phyloP scores from a whole-genome alignment of 1,140 invertebrate genomes.

The Megalonaias nervosa region DNA sequence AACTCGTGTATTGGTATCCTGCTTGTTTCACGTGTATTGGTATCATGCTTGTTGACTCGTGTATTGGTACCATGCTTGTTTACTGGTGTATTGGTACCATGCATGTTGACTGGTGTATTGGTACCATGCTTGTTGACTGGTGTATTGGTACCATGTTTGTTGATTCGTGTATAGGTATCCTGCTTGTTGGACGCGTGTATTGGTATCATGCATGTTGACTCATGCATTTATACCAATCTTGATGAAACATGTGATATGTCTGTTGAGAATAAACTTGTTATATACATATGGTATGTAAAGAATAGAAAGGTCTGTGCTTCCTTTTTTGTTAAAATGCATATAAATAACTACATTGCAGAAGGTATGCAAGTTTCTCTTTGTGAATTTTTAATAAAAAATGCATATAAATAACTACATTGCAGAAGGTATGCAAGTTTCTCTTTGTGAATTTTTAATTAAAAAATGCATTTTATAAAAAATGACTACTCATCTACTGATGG shows the following conservation, averaged over 20 bases:
- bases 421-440: neutral
- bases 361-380: neutral
- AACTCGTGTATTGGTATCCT: too few relatives aligned
- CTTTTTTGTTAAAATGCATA: neutral
- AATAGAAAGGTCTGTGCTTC: neutral
- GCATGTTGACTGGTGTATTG: too few relatives aligned
- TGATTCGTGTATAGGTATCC: neutral
- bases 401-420: conserved; percentile 1
- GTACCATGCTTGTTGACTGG: too few relatives aligned
- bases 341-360: neutral
- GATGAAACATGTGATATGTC: conserved; percentile 8
- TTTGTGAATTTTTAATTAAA: neutral
- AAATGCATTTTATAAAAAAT: too few relatives aligned
- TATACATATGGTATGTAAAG: conserved; percentile 1
- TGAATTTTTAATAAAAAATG: neutral
- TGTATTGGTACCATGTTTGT: neutral
- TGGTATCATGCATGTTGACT: neutral
- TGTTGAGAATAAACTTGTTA: conserved; percentile 4
- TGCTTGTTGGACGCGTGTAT: neutral
- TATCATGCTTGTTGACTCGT: too few relatives aligned
- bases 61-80: neutral
- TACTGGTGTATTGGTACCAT: neutral
- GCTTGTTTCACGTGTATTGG: too few relatives aligned
- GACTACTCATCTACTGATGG: too few relatives aligned
- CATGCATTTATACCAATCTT: neutral